phyloP scores from a whole-genome alignment of 2,113 vertebrate genomes.

The Typhlomys cinereus region DNA sequence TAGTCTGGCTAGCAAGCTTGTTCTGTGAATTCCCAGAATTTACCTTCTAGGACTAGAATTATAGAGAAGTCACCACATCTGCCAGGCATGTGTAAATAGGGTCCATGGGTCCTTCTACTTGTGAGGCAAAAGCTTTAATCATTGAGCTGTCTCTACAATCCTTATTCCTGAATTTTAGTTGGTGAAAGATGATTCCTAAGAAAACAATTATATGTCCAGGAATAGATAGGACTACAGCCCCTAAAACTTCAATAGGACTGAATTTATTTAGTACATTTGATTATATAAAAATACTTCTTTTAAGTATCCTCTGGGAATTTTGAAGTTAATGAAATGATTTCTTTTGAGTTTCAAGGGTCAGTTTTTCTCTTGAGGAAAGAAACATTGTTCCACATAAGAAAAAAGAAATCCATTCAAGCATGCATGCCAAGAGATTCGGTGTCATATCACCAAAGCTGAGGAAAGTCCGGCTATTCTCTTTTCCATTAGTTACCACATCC shows the following conservation, averaged over 20 bases:
- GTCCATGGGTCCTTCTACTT: too few relatives aligned
- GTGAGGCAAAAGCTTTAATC: too few relatives aligned
- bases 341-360: constrained; percentile 9
- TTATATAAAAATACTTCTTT: constrained; percentile 51
- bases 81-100: too few relatives aligned
- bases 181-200: background rate
- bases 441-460: background rate
- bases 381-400: background rate
- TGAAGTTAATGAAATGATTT: constrained; percentile 42
- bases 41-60: too few relatives aligned
- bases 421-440: accelerated
- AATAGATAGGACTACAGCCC: background rate
- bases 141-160: too few relatives aligned
- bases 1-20: too few relatives aligned
- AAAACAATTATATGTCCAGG: background rate
- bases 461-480: background rate
- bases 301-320: constrained; percentile 19
- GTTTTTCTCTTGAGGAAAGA: background rate
- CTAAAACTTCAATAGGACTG: background rate
- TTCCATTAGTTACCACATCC: background rate
- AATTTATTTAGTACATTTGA: background rate
- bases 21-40: too few relatives aligned
- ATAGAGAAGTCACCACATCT: too few relatives aligned
- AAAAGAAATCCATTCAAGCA: background rate
- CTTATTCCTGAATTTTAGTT: background rate